A percentile compares a stretch with the other conserved stretches of the same genome.
phyloP scores from a whole-genome alignment of 2,113 vertebrate species.

The Opisthocomus hoazin region DNA sequence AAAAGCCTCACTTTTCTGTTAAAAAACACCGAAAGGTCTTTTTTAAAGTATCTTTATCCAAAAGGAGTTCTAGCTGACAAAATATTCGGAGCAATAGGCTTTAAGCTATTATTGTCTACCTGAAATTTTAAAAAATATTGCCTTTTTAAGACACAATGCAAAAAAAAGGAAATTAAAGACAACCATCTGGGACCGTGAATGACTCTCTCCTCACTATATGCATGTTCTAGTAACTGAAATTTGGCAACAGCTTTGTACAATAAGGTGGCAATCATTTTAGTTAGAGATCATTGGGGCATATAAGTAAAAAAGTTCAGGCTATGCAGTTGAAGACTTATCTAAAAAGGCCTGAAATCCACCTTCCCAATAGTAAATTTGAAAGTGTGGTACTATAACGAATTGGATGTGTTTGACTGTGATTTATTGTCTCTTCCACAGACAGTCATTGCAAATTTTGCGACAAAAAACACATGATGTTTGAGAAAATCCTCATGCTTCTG shows the following conservation, averaged over 20 bases:
- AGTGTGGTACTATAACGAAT: neutral
- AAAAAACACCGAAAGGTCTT: neutral
- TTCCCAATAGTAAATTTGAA: neutral
- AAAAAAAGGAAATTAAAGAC: neutral
- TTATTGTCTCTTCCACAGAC: neutral
- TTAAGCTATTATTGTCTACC: neutral
- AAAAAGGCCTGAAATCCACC: neutral
- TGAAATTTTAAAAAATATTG: neutral
- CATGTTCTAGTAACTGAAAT: neutral
- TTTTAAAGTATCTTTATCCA: neutral
- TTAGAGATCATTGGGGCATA: neutral
- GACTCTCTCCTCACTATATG: neutral
- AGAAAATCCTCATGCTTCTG: neutral
- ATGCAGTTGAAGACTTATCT: neutral
- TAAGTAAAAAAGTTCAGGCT: accelerated
- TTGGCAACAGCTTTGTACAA: neutral
- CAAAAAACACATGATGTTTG: neutral
- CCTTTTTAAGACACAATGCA: neutral
- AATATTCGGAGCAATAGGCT: neutral
- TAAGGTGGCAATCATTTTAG: neutral
- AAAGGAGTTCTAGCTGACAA: neutral
- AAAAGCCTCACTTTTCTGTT: neutral
- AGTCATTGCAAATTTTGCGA: neutral
- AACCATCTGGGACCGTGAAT: neutral
- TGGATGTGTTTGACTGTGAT: neutral